Evolutionary conservation across 2,888 invertebrate species (phyloP).

Genomic region (Epsilonema sp.): DNA sequence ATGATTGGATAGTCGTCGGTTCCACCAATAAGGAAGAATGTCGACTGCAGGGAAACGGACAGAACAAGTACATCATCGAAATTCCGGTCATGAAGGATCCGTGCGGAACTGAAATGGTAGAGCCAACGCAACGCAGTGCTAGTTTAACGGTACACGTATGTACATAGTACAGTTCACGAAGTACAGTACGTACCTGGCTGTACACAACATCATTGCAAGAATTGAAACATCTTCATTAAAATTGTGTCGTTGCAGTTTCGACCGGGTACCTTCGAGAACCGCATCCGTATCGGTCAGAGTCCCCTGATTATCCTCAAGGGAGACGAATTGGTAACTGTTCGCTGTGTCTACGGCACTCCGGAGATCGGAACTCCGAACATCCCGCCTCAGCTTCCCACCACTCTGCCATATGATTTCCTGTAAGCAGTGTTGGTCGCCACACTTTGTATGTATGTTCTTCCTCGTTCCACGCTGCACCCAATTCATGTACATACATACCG

Average conservation of each 20-base stretch:
- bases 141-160: no score
- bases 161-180: no score
- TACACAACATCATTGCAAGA: no score
- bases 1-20: slow-evolving; percentile 21
- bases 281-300: slow-evolving; percentile 22
- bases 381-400: slow-evolving; percentile 9
- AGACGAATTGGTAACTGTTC: slow-evolving; percentile 16
- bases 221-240: neutral
- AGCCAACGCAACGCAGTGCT: no score
- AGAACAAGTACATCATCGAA: slow-evolving; percentile 22
- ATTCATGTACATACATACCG: no score
- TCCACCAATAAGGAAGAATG: slow-evolving; percentile 18
- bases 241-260: neutral
- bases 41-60: slow-evolving; percentile 22
- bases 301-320: slow-evolving; percentile 23
- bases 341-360: slow-evolving; percentile 20
- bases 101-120: slow-evolving; percentile 21
- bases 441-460: no score
- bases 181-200: no score
- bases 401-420: no score
- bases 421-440: no score
- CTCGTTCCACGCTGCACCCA: no score
- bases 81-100: slow-evolving; percentile 25
- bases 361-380: slow-evolving; percentile 18
- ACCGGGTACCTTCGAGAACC: slow-evolving; percentile 23